Conservation (phyloP, 1,140 invertebrate genomes). For the Cyclina sinensis region DNA sequence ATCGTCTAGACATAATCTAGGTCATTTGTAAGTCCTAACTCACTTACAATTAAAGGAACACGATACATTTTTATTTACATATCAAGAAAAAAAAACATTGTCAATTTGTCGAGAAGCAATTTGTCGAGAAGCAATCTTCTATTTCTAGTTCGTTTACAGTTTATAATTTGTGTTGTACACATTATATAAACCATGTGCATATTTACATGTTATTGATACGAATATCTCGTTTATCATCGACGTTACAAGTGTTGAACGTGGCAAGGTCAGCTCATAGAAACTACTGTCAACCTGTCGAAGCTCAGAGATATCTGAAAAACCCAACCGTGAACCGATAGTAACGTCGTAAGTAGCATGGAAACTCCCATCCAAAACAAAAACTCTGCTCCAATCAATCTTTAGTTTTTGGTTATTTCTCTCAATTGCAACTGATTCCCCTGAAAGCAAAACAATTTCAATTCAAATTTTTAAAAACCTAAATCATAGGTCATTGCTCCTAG, state of each 20-base stretch:
- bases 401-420: neutral
- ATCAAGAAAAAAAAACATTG: too few relatives aligned
- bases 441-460: neutral
- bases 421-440: conserved; percentile 5
- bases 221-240: conserved; percentile 16
- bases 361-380: neutral
- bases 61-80: too few relatives aligned
- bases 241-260: conserved; percentile 10
- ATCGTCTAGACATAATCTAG: too few relatives aligned
- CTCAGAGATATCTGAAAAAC: conserved; percentile 33
- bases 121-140: too few relatives aligned
- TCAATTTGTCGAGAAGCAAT: too few relatives aligned
- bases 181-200: neutral
- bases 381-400: conserved; percentile 29
- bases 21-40: too few relatives aligned
- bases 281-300: neutral
- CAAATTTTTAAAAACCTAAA: neutral
- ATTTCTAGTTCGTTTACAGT: too few relatives aligned
- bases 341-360: neutral
- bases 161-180: conserved; percentile 33
- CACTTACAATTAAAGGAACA: too few relatives aligned
- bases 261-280: neutral
- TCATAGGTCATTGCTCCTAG: too few relatives aligned
- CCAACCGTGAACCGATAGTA: conserved; percentile 1
- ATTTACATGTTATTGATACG: conserved; percentile 18